Percentiles rank a stretch among this genome's conserved stretches.
phyloP scores from a whole-genome alignment of 2,888 invertebrate genomes.

The Meandrusa payeni region DNA sequence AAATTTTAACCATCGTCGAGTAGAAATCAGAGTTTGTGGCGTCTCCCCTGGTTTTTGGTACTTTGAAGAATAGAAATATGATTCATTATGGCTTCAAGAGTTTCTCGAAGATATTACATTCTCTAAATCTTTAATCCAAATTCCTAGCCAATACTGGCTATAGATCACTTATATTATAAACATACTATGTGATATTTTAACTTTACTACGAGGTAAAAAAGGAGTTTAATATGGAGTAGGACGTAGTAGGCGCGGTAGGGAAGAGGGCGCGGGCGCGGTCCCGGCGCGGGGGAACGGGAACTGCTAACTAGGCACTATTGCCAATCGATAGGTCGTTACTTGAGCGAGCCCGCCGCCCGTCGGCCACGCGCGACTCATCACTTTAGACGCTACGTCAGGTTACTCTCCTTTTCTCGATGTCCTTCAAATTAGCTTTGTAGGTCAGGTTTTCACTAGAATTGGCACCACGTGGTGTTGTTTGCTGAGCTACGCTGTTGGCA shows the following conservation, averaged over 20 bases:
- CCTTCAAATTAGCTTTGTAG: slow-evolving; percentile 81
- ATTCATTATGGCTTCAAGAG: no score
- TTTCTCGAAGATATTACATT: no score
- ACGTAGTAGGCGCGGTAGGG: slow-evolving; percentile 30
- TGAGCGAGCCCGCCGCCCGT: slow-evolving; percentile 53
- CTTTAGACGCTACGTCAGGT: slow-evolving; percentile 79
- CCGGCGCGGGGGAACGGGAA: slow-evolving; percentile 34
- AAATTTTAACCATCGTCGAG: no score
- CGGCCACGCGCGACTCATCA: slow-evolving; percentile 76
- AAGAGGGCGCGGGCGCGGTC: slow-evolving; percentile 31
- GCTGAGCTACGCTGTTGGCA: slow-evolving; percentile 40
- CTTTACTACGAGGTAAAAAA: neutral
- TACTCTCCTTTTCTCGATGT: slow-evolving; percentile 81
- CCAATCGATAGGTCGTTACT: slow-evolving; percentile 79
- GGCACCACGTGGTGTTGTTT: slow-evolving; percentile 75
- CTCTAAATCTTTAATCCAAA: no score
- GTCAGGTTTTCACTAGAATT: slow-evolving; percentile 74
- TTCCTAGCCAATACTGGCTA: no score
- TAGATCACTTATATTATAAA: no score
- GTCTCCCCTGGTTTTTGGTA: no score
- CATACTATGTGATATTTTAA: no score
- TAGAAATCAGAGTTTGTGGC: no score
- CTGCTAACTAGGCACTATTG: slow-evolving; percentile 79
- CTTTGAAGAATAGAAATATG: no score
- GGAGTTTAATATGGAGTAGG: neutral